These are phyloP conservation scores for Thymallus thymallus DNA, from an alignment of 2,113 vertebrate genomes.

Conservation along the genomic window DNA sequence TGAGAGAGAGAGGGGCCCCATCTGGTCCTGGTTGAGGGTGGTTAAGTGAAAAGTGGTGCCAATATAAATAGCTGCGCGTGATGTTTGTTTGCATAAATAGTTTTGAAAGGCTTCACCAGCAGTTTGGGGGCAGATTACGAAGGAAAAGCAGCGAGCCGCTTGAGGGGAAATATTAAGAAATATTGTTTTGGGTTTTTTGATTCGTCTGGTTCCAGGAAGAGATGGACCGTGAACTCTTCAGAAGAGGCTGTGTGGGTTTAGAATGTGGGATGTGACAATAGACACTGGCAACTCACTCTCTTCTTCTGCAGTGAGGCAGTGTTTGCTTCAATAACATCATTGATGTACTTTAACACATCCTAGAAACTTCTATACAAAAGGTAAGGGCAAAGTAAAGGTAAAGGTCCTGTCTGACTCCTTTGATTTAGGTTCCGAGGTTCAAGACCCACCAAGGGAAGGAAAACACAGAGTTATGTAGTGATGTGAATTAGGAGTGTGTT, in stretches of 20 bases:
- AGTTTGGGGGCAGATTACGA: conserved; percentile 86
- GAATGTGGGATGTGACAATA: conserved; percentile 34
- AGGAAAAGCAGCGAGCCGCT: conserved; percentile 71
- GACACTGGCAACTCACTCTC: conserved; percentile 43
- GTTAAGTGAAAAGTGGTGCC: conserved; percentile 89
- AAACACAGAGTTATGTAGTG: conserved; percentile 39
- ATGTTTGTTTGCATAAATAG: conserved; percentile 98
- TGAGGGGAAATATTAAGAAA: conserved; percentile 66
- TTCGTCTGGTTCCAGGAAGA: conserved; percentile 52
- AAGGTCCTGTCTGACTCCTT: too few species aligned
- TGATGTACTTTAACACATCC: conserved; percentile 54
- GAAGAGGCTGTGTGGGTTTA: conserved; percentile 29
- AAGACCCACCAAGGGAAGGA: conserved; percentile 37
- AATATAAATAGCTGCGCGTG: conserved; percentile 93
- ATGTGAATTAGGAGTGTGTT: conserved; percentile 54
- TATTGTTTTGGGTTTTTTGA: conserved; percentile 47
- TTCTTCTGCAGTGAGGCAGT: conserved; percentile 45
- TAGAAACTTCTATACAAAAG: too few species aligned
- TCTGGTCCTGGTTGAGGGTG: conserved; percentile 90
- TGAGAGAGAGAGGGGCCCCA: conserved; percentile 68
- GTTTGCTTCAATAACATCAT: conserved; percentile 61
- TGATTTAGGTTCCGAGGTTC: conserved; percentile 51
- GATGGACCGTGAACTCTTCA: conserved; percentile 56
- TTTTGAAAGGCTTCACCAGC: conserved; percentile 93
- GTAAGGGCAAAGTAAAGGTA: too few species aligned